phyloP scores from a whole-genome alignment of 1,140 invertebrate genomes.

The Asobara japonica region DNA sequence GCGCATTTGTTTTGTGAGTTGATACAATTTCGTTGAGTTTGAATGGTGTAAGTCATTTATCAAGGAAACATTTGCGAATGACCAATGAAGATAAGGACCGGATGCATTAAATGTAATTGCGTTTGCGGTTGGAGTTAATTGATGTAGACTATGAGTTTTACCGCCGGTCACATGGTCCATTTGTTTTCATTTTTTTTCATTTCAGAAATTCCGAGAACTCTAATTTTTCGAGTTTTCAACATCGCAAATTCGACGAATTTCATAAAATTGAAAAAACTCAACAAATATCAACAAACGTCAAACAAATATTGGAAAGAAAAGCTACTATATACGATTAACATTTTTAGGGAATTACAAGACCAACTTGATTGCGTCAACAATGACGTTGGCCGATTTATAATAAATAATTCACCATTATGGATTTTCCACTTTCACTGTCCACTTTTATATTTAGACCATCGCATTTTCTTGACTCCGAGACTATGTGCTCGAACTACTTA shows the following conservation, averaged over 20 bases:
- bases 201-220: too few relatives aligned
- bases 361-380: background rate
- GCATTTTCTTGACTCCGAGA: slow-evolving; percentile 35
- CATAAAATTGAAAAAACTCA: too few relatives aligned
- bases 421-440: background rate
- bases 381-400: background rate
- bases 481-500: slow-evolving; percentile 27
- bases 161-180: too few relatives aligned
- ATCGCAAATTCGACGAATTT: too few relatives aligned
- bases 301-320: too few relatives aligned
- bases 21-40: too few relatives aligned
- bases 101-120: background rate
- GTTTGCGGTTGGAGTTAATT: background rate
- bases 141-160: too few relatives aligned
- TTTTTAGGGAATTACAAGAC: background rate
- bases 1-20: background rate
- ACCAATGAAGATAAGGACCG: background rate
- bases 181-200: too few relatives aligned
- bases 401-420: background rate
- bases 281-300: background rate
- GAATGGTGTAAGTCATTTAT: too few relatives aligned
- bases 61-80: too few relatives aligned
- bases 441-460: slow-evolving; percentile 38
- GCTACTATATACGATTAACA: too few relatives aligned
- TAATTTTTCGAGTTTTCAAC: too few relatives aligned